These are phyloP conservation scores for Mystacides longicornis DNA, from an alignment of 2,888 invertebrate genomes.

Conservation along the genomic window DNA sequence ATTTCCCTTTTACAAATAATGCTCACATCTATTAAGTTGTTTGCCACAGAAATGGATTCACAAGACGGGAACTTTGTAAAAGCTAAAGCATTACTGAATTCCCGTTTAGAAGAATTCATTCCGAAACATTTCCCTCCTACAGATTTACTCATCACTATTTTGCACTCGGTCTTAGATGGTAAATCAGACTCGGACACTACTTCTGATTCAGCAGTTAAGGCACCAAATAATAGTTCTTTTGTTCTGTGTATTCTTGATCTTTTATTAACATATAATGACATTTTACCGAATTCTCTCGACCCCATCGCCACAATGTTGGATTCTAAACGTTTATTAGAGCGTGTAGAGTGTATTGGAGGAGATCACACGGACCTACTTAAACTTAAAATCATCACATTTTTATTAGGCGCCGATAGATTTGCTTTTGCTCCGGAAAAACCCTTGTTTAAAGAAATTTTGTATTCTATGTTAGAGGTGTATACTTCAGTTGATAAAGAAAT, in stretches of 20 bases:
- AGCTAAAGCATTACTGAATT: conserved; percentile 35
- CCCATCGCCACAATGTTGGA: conserved; percentile 41
- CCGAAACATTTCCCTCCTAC: conserved; percentile 43
- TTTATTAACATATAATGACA: conserved; percentile 39
- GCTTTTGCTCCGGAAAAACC: conserved; percentile 46
- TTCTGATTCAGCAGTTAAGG: conserved; percentile 30
- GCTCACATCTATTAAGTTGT: conserved; percentile 44
- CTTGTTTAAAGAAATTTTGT: conserved; percentile 49
- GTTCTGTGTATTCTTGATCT: conserved; percentile 39
- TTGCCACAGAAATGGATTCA: conserved; percentile 45
- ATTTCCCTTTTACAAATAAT: conserved; percentile 49
- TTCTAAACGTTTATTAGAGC: conserved; percentile 40
- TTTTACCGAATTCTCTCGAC: conserved; percentile 42
- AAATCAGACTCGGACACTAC: conserved; percentile 29
- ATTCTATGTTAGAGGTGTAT: conserved; percentile 51
- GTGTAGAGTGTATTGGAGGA: conserved; percentile 34
- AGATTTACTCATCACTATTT: conserved; percentile 34
- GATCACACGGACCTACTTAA: too few species aligned
- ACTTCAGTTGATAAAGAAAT: conserved; percentile 36
- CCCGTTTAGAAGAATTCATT: conserved; percentile 41
- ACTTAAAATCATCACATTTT: conserved; percentile 43
- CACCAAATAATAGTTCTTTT: conserved; percentile 34
- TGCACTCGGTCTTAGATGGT: conserved; percentile 34
- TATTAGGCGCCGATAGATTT: conserved; percentile 43
- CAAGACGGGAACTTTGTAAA: conserved; percentile 27